Percentiles rank a stretch among this genome's conserved stretches.
Evolutionary conservation across 1,140 invertebrate genomes (phyloP).

Genomic region (Alviniconcha marisindica): DNA sequence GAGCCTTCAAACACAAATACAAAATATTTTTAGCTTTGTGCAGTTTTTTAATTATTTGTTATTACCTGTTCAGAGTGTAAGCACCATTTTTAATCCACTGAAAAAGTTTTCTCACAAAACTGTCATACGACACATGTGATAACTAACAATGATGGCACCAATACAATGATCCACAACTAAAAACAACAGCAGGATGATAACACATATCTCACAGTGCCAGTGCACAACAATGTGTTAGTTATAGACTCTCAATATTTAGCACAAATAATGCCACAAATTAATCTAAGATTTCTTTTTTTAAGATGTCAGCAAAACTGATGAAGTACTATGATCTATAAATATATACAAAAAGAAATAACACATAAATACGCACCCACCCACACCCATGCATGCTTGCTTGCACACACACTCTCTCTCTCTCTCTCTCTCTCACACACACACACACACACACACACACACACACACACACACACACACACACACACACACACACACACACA

Average conservation of each 20-base stretch:
- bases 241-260: neutral
- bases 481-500: conserved; percentile 17
- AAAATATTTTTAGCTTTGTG: no score
- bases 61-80: neutral
- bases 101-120: no score
- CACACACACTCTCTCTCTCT: neutral
- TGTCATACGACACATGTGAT: no score
- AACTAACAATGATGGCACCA: no score
- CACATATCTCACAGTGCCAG: neutral
- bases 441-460: conserved; percentile 11
- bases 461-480: neutral
- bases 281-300: neutral
- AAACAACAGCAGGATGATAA: neutral
- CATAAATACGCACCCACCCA: neutral
- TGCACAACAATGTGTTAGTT: neutral
- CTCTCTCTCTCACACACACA: neutral
- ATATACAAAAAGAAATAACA: neutral
- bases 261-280: neutral
- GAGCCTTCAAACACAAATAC: no score
- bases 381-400: neutral
- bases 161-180: neutral
- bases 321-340: neutral
- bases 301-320: neutral
- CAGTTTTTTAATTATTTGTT: no score
- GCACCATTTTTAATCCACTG: no score